Evolutionary conservation across 2,888 invertebrate species (phyloP).

Genomic region (Rhingia campestris): DNA sequence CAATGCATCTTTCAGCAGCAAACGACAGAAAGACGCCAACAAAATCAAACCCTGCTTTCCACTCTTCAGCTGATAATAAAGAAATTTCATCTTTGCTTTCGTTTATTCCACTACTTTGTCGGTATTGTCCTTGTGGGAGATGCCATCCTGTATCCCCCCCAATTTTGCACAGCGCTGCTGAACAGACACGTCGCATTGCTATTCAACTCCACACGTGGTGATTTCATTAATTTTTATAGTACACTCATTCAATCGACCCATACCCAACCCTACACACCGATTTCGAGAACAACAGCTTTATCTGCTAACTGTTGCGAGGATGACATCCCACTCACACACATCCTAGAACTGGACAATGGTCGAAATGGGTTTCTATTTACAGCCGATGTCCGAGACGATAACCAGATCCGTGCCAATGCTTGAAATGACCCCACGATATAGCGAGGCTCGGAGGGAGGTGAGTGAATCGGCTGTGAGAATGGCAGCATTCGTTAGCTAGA

Average conservation of each 20-base stretch:
- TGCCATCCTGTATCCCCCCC: not conserved
- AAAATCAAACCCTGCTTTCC: not conserved
- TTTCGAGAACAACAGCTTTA: slow-evolving; percentile 34
- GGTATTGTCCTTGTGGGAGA: slow-evolving; percentile 26
- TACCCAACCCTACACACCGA: not conserved
- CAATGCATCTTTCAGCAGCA: slow-evolving; percentile 33
- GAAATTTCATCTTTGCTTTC: slow-evolving; percentile 59
- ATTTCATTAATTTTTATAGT: slow-evolving; percentile 67
- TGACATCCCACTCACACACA: not conserved
- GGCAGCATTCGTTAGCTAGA: slow-evolving; percentile 48
- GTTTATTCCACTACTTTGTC: slow-evolving; percentile 37
- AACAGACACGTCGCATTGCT: slow-evolving; percentile 24
- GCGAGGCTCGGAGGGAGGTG: not conserved
- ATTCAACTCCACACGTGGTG: slow-evolving; percentile 54
- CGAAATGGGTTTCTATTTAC: slow-evolving; percentile 11
- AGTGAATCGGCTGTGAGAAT: not conserved
- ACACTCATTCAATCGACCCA: slow-evolving; percentile 28
- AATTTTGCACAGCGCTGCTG: not conserved
- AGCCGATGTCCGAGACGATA: slow-evolving; percentile 39
- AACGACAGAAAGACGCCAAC: slow-evolving; percentile 24
- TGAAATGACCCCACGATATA: slow-evolving; percentile 5
- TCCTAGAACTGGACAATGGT: slow-evolving; percentile 24
- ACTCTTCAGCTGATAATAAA: slow-evolving; percentile 46
- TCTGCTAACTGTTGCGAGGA: slow-evolving; percentile 52
- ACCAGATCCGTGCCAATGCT: slow-evolving; percentile 13